A percentile compares a stretch with the other conserved stretches of the same genome.
Evolutionary conservation across 2,888 invertebrate species (phyloP).

Genomic region (Shargacucullia verbasci): DNA sequence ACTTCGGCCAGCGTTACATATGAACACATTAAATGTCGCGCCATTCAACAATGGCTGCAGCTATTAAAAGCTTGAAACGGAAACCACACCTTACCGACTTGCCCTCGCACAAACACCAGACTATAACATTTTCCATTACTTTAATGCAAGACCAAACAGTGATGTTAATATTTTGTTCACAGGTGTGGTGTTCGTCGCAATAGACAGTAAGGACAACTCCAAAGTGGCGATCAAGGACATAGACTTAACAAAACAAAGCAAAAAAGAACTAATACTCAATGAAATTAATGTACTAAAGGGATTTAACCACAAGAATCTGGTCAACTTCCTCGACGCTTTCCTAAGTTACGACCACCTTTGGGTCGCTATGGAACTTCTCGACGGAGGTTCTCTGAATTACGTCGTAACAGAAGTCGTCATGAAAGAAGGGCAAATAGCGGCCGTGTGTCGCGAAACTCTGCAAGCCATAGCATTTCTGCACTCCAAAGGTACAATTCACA

Average conservation of each 20-base stretch:
- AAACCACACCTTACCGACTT: constrained; percentile 33
- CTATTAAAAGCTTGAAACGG: constrained; percentile 10
- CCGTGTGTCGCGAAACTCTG: constrained; percentile 95
- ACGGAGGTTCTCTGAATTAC: constrained; percentile 98
- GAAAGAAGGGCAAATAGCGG: constrained; percentile 99
- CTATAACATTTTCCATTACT: constrained; percentile 36
- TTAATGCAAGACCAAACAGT: constrained; percentile 33
- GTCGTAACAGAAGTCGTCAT: constrained; percentile 99
- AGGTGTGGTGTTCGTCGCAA: constrained; percentile 97
- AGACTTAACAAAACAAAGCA: constrained; percentile 97
- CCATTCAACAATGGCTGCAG: neutral
- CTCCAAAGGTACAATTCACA: constrained; percentile 96
- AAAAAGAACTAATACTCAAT: constrained; percentile 98
- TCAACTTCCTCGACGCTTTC: constrained; percentile 98
- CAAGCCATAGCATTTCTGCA: constrained; percentile 97
- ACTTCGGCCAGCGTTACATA: no score
- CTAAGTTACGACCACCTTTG: constrained; percentile 97
- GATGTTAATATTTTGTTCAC: constrained; percentile 46
- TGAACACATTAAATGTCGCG: neutral
- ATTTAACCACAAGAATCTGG: constrained; percentile 97
- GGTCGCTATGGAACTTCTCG: constrained; percentile 98
- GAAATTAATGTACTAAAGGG: constrained; percentile 97
- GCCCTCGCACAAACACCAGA: constrained; percentile 23
- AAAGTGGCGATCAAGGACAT: constrained; percentile 99
- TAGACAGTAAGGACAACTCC: constrained; percentile 91